Evolutionary conservation across 2,888 invertebrate species (phyloP).

Genomic region (Dexiosoma caninum): DNA sequence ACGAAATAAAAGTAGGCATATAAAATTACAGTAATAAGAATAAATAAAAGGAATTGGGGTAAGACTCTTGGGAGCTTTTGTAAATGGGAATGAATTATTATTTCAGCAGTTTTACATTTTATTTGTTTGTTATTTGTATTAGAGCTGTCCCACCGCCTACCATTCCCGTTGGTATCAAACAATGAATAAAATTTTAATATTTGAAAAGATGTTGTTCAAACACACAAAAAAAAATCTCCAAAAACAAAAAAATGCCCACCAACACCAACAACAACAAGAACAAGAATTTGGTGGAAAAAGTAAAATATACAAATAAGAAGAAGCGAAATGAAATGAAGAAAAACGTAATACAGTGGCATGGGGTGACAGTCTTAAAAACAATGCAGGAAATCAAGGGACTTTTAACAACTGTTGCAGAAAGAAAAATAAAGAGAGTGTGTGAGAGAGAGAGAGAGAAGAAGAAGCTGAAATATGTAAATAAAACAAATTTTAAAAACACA

Average conservation of each 20-base stretch:
- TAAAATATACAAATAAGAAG: constrained; percentile 20
- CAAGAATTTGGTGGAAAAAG: constrained; percentile 14
- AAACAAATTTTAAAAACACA: constrained; percentile 21
- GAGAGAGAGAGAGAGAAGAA: too few species aligned
- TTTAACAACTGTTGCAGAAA: constrained; percentile 61
- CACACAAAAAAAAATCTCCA: not conserved
- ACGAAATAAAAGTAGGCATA: not conserved
- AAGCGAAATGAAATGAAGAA: constrained; percentile 6
- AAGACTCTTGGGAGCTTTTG: constrained; percentile 60
- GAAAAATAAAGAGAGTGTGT: not conserved
- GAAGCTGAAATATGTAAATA: too few species aligned
- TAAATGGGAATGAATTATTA: constrained; percentile 58
- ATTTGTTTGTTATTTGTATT: constrained; percentile 29
- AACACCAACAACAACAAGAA: constrained; percentile 31
- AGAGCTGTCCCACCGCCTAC: constrained; percentile 3
- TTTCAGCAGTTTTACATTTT: constrained; percentile 31
- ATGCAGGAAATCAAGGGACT: constrained; percentile 51
- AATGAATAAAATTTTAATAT: constrained; percentile 63
- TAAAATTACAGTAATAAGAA: constrained; percentile 5
- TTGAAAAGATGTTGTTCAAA: constrained; percentile 47
- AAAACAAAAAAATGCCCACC: constrained; percentile 3
- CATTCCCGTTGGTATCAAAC: constrained; percentile 18
- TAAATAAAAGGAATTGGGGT: constrained; percentile 52
- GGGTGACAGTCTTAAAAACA: constrained; percentile 34
- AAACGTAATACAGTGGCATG: too few species aligned